Base-by-base conservation (phyloP, 1,140 invertebrate species). In the Drosophila hydei region DNA sequence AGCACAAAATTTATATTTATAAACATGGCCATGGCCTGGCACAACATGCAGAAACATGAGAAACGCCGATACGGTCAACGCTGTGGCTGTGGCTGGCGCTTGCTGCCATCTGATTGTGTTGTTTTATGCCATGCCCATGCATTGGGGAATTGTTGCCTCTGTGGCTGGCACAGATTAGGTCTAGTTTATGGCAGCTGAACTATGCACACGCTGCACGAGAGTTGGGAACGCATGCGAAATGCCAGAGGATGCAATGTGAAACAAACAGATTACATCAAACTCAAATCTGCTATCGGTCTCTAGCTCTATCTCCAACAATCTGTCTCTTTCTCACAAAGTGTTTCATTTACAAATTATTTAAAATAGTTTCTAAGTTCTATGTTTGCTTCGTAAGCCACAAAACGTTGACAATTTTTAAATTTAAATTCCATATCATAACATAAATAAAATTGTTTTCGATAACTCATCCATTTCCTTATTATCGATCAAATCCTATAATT, bases 1-100 rank as follows among this genome's bases (percentile, higher is more conserved):
- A 48, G 64, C 61, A 72, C 72, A 11, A 63, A 65, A 70, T 79
- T 79, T 71, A 62, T 81, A 77, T 85, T 85, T 85, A 87, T 81
- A 81, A 80, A 77, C 68, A 73, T 47, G 67, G 18, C 14, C 9
- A 11, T 51, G 45, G n/a, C n/a, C n/a, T n/a, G n/a, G n/a, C n/a
- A n/a, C 33, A 61, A 27, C 52, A 48, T 40, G 60, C 11, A 38
- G 59, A 16, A 55, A 63, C 30, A 40, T 33, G 51, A 11, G 7
- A 21, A 69, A 54, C 62, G 47, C 68, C 73, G 56, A 60, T 72
- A 64, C 63, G 48, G 30, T 18, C 30, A 62, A 45, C 16, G 40
- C 42, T 19, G 23, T 36, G 18, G 40, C 42, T 19, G 23, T 36
- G 18, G 9, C 42, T 40, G 52, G 33, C 18, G 47, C 63, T 59